These are phyloP conservation scores for Altica lythri DNA, from an alignment of 2,888 invertebrate species.

Conservation along the genomic window DNA sequence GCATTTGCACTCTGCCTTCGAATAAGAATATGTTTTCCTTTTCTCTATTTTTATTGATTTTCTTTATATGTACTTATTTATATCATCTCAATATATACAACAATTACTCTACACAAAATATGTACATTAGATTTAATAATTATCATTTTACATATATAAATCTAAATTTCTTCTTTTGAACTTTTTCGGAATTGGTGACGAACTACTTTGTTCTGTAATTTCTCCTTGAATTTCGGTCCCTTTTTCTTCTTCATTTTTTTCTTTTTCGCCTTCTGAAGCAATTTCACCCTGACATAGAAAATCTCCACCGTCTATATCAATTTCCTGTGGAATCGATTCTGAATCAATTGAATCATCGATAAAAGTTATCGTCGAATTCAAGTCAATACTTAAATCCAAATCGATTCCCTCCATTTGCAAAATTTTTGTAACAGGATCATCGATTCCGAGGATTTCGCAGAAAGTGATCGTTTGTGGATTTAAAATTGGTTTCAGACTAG, in stretches of 20 bases:
- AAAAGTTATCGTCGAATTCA: constrained; percentile 34
- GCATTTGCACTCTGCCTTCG: too few relatives aligned
- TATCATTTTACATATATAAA: too few relatives aligned
- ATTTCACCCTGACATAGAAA: background rate
- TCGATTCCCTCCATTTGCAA: constrained; percentile 33
- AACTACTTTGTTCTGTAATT: background rate
- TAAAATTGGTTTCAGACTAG: constrained; percentile 57
- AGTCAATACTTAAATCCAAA: constrained; percentile 36
- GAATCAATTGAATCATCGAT: constrained; percentile 27
- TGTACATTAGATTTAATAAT: too few relatives aligned
- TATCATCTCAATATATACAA: too few relatives aligned
- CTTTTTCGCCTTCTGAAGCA: constrained; percentile 3
- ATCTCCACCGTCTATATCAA: background rate
- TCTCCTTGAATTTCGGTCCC: background rate
- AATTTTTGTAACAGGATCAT: constrained; percentile 70
- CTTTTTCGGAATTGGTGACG: constrained; percentile 48
- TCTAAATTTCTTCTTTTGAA: constrained; percentile 57
- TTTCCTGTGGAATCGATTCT: background rate
- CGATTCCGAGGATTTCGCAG: constrained; percentile 72
- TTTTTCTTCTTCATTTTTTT: constrained; percentile 4
- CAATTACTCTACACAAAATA: too few relatives aligned
- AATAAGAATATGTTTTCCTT: too few relatives aligned
- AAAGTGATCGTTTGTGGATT: constrained; percentile 74
- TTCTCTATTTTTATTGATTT: too few relatives aligned
- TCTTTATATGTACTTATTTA: too few relatives aligned